A percentile compares a stretch with the other conserved stretches of the same genome.
Conservation (phyloP, 2,888 invertebrate genomes). For the Harpalus rufipes region DNA sequence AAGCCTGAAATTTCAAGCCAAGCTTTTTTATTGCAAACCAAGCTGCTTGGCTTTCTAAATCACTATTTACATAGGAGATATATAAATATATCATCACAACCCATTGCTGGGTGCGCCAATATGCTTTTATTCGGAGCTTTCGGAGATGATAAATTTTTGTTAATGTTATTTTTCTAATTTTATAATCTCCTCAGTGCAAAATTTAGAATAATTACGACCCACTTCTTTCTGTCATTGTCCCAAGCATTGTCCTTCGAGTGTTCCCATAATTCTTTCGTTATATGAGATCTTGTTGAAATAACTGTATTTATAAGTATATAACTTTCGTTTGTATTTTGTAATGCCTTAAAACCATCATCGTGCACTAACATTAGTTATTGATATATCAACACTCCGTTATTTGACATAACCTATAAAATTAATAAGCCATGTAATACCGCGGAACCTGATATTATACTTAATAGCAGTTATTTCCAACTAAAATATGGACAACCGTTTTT, state of each 20-base stretch:
- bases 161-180: no score
- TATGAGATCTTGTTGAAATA: conserved; percentile 62
- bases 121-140: no score
- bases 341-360: background rate
- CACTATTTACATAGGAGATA: no score
- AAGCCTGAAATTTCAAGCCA: no score
- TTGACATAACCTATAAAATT: conserved; percentile 35
- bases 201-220: conserved; percentile 38
- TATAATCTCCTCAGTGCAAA: background rate
- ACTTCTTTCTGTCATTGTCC: conserved; percentile 55
- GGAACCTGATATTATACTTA: background rate
- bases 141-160: no score
- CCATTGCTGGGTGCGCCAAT: no score
- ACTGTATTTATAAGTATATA: conserved; percentile 58
- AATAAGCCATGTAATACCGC: conserved; percentile 19
- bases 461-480: conserved; percentile 18
- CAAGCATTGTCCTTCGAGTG: conserved; percentile 37
- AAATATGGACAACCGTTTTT: conserved; percentile 24
- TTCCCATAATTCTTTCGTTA: conserved; percentile 60
- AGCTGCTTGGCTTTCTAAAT: no score
- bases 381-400: conserved; percentile 3
- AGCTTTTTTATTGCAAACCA: no score
- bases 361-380: background rate
- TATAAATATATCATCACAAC: no score
- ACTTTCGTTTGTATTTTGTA: conserved; percentile 61